Conservation (phyloP, 2,113 vertebrate genomes). For the Carollia perspicillata region DNA sequence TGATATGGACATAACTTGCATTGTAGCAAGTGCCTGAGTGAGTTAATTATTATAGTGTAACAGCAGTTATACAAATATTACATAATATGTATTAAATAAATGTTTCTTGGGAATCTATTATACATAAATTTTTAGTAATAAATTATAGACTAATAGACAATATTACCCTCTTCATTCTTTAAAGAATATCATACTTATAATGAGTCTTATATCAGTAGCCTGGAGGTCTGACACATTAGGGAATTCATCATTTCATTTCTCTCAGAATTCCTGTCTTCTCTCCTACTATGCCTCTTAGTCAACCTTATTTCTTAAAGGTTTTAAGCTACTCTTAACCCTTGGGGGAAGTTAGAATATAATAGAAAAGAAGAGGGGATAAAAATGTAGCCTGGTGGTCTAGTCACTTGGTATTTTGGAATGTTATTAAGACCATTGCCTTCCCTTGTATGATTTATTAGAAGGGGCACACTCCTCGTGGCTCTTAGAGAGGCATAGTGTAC, state of each 20-base stretch:
- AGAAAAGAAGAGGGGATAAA: background rate
- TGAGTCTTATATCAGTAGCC: conserved; percentile 39
- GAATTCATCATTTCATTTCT: conserved; percentile 49
- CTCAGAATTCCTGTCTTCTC: conserved; percentile 21
- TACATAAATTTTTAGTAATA: background rate
- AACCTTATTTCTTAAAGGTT: conserved; percentile 45
- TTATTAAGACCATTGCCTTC: background rate
- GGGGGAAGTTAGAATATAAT: conserved; percentile 9
- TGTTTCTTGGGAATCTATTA: background rate
- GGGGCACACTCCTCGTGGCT: background rate
- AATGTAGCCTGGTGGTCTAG: background rate
- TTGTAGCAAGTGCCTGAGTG: background rate
- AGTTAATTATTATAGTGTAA: background rate
- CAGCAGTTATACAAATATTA: background rate
- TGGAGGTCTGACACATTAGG: background rate
- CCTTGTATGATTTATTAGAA: background rate
- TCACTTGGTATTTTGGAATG: background rate
- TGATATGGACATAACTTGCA: background rate
- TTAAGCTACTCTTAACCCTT: conserved; percentile 44
- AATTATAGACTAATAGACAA: background rate
- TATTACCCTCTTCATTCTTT: conserved; percentile 17
- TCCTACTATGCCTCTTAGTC: background rate
- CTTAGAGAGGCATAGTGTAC: background rate
- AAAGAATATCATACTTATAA: background rate
- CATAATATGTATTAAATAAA: background rate